These are phyloP conservation scores for Pseudobourletiella spinata DNA, from an alignment of 1,140 invertebrate genomes.

Conservation along the genomic window DNA sequence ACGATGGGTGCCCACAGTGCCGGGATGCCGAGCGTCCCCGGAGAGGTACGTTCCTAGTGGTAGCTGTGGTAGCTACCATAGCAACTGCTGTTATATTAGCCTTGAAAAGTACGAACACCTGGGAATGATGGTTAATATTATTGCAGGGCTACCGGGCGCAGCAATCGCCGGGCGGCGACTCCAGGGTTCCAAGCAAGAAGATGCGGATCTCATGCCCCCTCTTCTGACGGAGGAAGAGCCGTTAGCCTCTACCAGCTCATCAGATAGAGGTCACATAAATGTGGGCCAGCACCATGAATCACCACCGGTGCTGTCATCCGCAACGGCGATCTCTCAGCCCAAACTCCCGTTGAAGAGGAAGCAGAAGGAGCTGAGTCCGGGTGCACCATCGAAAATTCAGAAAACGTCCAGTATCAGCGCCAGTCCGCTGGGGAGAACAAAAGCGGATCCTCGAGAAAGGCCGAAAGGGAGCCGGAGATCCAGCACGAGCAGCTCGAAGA, in stretches of 20 bases:
- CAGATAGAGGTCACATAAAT: background rate
- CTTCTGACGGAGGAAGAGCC: constrained; percentile 1
- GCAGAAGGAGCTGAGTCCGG: background rate
- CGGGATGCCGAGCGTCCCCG: background rate
- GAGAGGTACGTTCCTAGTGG: background rate
- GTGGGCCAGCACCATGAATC: background rate
- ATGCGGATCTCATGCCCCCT: background rate
- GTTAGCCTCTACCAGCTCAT: background rate
- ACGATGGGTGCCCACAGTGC: constrained; percentile 41
- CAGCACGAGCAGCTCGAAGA: background rate
- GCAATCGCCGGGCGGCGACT: too few species aligned
- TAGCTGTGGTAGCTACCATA: too few species aligned
- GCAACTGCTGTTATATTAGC: too few species aligned
- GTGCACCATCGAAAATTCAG: background rate
- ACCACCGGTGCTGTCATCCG: background rate
- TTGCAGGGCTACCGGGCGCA: too few species aligned
- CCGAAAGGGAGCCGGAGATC: background rate
- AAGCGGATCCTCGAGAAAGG: background rate
- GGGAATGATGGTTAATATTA: too few species aligned
- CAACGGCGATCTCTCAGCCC: background rate
- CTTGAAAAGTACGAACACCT: too few species aligned
- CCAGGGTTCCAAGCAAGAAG: background rate
- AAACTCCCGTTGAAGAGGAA: background rate
- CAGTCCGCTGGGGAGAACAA: background rate
- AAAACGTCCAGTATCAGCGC: background rate